Base-by-base conservation (phyloP, 2,113 vertebrate genomes). In the Percina caprodes region DNA sequence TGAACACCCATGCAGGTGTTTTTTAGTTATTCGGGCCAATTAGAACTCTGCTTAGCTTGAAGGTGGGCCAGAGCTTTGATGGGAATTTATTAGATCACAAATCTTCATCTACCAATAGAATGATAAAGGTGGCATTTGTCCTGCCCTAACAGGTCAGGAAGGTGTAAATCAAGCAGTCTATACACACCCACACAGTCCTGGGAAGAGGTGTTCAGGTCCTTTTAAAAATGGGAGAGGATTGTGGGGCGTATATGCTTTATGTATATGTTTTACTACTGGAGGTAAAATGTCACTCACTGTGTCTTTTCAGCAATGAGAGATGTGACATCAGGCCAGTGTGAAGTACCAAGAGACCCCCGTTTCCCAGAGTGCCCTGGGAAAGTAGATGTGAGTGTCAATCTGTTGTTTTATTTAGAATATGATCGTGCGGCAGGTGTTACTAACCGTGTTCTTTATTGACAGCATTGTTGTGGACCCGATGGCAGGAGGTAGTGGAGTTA, bases 341-440 rank as follows among this genome's bases (percentile, higher is more conserved):
- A 99, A 70, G 95, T 98, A 8, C 98, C 97, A 76, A 96, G 96
- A 85, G 97, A 99, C 82, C 96, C 97, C 48, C 96, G 93, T 68
- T 99, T 94, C 84, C 97, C 98, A 18, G 98, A 99, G 90, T 99
- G 98, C 48, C 94, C 97, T 2, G 97, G 96, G 65, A 99, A 99
- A 95, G 96, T 99, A 42, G 98, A 99, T 92, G 98, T 99, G 86
- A 96, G 97, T 96, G 42, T 82, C 26, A 67, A 15, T 65, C 7
- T 21, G 7, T 54, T 26, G 1, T 35, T 69, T 55, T 0, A 49
- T 12, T 23, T 46, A 21, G 4, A 30, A 75, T 24, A 23, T n/a
- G 16, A 45, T 58, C 19, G 11, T 19, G 19, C 9, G 55, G 49
- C 49, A 45, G 33, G 10, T 55, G 10, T 49, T 70, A 7, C 23